Evolutionary conservation across 1,140 invertebrate genomes (phyloP).

Genomic region (Trachymyrmex cornetzi): DNA sequence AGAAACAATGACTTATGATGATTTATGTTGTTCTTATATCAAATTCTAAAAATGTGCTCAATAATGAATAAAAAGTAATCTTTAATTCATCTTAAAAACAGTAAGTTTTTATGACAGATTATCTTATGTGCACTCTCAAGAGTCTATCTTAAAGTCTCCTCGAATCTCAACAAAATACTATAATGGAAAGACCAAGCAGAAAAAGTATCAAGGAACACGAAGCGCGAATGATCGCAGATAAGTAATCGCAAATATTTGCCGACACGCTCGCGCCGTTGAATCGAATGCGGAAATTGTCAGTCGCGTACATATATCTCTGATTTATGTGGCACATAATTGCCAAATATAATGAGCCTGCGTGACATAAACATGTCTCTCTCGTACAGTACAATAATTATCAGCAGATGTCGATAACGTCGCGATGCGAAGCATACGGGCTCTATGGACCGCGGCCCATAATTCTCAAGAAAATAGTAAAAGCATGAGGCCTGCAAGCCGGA

Average conservation of each 20-base stretch:
- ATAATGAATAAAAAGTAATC: no score
- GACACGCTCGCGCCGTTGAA: conserved; percentile 40
- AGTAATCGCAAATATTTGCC: conserved; percentile 71
- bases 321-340: conserved; percentile 47
- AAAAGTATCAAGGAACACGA: conserved; percentile 22
- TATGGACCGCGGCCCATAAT: conserved; percentile 28
- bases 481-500: conserved; percentile 17
- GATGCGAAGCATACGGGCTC: background rate
- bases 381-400: conserved; percentile 52
- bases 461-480: conserved; percentile 40
- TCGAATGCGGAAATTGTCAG: conserved; percentile 59
- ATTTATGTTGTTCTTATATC: no score
- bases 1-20: no score
- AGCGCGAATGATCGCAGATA: conserved; percentile 43
- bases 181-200: background rate
- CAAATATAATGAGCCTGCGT: conserved; percentile 38
- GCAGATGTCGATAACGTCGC: conserved; percentile 32
- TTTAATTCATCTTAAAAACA: no score
- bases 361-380: conserved; percentile 23
- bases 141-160: conserved; percentile 59
- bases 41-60: no score
- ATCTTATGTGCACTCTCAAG: conserved; percentile 26
- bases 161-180: conserved; percentile 5
- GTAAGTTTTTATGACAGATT: conserved; percentile 30
- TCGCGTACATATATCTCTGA: background rate